Evolutionary conservation across 2,888 invertebrate genomes (phyloP).

Genomic region (Ectropis crepuscularia): DNA sequence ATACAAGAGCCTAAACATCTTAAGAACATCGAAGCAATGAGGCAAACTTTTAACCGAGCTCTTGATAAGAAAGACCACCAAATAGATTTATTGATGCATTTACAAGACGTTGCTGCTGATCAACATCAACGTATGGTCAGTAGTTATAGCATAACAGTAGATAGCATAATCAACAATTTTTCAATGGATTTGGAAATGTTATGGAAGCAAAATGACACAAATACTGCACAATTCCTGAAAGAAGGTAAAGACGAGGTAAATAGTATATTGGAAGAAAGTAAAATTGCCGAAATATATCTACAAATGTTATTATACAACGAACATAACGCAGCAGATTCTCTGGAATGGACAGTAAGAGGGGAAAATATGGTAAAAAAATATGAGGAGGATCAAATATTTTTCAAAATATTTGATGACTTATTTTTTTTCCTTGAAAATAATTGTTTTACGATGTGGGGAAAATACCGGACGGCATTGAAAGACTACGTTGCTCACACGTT

Average conservation of each 20-base stretch:
- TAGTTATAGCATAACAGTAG: slow-evolving; percentile 86
- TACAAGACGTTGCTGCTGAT: slow-evolving; percentile 86
- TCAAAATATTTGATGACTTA: slow-evolving; percentile 65
- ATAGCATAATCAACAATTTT: slow-evolving; percentile 84
- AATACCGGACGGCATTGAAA: slow-evolving; percentile 71
- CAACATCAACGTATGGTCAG: slow-evolving; percentile 87
- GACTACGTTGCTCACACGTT: slow-evolving; percentile 68
- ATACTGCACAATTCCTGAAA: slow-evolving; percentile 58
- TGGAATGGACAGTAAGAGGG: slow-evolving; percentile 71
- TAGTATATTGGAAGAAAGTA: slow-evolving; percentile 60
- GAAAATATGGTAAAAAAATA: slow-evolving; percentile 76
- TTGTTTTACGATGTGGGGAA: slow-evolving; percentile 71
- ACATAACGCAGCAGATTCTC: slow-evolving; percentile 64
- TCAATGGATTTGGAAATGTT: slow-evolving; percentile 64
- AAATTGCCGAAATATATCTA: slow-evolving; percentile 72
- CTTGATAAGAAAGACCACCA: slow-evolving; percentile 85
- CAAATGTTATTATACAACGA: slow-evolving; percentile 70
- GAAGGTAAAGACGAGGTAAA: slow-evolving; percentile 56
- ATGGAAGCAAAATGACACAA: slow-evolving; percentile 60
- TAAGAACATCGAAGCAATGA: slow-evolving; percentile 72
- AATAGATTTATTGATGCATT: slow-evolving; percentile 82
- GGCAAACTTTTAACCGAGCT: slow-evolving; percentile 81
- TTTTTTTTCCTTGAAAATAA: slow-evolving; percentile 69
- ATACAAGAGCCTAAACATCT: slow-evolving; percentile 74
- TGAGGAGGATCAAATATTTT: slow-evolving; percentile 67